phyloP scores from a whole-genome alignment of 2,113 vertebrate species.

The Larimichthys polyactis region DNA sequence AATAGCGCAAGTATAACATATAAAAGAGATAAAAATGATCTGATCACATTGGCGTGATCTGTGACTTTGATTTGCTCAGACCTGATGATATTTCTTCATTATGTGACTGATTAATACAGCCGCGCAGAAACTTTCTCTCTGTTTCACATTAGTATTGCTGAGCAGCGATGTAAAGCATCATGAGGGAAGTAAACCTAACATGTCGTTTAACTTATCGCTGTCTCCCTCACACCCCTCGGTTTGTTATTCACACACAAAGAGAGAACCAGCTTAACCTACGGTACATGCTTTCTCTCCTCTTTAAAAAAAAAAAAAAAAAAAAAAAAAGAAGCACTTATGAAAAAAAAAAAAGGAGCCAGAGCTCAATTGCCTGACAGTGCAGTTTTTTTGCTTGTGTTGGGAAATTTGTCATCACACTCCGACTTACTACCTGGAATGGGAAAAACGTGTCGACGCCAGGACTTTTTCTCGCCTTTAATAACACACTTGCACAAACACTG shows the following conservation, averaged over 20 bases:
- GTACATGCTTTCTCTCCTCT: slow-evolving; percentile 64
- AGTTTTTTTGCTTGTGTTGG: slow-evolving; percentile 84
- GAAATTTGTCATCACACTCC: slow-evolving; percentile 83
- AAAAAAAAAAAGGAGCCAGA: slow-evolving; percentile 53
- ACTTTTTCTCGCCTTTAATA: slow-evolving; percentile 80
- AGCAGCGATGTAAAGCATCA: slow-evolving; percentile 34
- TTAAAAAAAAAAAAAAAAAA: slow-evolving; percentile 61
- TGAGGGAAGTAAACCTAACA: slow-evolving; percentile 61
- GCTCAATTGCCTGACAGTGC: slow-evolving; percentile 82
- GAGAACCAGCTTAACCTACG: slow-evolving; percentile 70
- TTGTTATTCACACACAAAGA: slow-evolving; percentile 32
- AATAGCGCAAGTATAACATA: too few relatives aligned
- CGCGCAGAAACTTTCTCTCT: slow-evolving; percentile 37
- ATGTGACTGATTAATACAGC: slow-evolving; percentile 36
- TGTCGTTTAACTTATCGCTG: slow-evolving; percentile 64
- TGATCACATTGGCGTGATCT: too few relatives aligned
- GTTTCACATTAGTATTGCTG: slow-evolving; percentile 56
- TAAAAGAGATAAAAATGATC: too few relatives aligned
- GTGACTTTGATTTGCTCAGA: neutral
- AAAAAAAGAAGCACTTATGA: slow-evolving; percentile 61
- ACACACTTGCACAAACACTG: slow-evolving; percentile 69
- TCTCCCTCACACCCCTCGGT: slow-evolving; percentile 47
- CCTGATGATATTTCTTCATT: slow-evolving; percentile 28
- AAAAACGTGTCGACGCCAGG: slow-evolving; percentile 79
- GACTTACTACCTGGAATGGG: slow-evolving; percentile 83